phyloP scores from a whole-genome alignment of 1,140 invertebrate species.

The Gonioctena quinquepunctata region DNA sequence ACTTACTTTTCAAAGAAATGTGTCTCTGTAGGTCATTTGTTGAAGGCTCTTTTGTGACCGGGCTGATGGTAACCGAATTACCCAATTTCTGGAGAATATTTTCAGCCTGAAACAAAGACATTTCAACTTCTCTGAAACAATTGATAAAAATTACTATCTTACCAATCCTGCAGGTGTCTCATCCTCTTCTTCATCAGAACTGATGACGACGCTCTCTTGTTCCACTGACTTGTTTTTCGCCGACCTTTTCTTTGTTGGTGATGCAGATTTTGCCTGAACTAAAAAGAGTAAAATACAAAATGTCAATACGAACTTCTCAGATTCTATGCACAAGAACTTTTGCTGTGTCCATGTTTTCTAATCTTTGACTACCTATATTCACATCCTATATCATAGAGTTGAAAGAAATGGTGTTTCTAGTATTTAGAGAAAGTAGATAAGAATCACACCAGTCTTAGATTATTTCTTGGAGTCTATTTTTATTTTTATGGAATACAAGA shows the following conservation, averaged over 20 bases:
- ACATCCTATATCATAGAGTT: too few species aligned
- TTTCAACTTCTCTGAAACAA: not conserved
- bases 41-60: conserved; percentile 47
- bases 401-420: too few species aligned
- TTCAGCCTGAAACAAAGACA: conserved; percentile 22
- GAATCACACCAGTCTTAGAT: too few species aligned
- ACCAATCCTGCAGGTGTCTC: conserved; percentile 33
- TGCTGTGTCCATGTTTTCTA: too few species aligned
- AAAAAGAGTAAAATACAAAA: too few species aligned
- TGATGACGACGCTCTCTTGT: conserved; percentile 68
- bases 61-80: conserved; percentile 38
- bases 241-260: conserved; percentile 29
- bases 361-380: too few species aligned
- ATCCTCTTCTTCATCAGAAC: conserved; percentile 63
- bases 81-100: conserved; percentile 39
- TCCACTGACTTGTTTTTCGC: conserved; percentile 54
- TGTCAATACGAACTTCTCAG: too few species aligned
- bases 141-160: not conserved
- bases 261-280: not conserved
- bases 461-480: too few species aligned
- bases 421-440: too few species aligned
- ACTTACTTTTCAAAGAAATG: not conserved
- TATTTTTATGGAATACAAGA: too few species aligned
- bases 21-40: conserved; percentile 43
- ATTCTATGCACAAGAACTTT: too few species aligned